Base-by-base conservation (phyloP, 2,113 vertebrate species). In the Antechinus flavipes region DNA sequence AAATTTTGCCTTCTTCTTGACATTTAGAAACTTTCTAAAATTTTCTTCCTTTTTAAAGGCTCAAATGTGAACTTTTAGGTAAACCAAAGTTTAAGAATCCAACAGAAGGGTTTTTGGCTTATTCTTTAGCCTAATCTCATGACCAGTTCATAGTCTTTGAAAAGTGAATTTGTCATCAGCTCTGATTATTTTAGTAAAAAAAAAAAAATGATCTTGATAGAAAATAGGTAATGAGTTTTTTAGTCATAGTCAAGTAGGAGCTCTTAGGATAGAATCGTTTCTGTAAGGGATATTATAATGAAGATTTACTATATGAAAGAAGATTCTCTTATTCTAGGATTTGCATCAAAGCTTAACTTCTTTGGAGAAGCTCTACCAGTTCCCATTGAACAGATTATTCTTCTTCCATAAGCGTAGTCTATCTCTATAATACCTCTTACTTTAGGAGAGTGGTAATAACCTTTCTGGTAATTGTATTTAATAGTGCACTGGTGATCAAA, bases 21-120 rank as follows among this genome's bases (percentile, higher is more conserved):
- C 94, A 96, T 94, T 76, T 68, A 91, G 54, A 54, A 96, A 91
- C 94, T 97, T 97, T 95, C 96, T 91, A 93, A 95, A 96, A 92
- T 49, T 46, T 95, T 91, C 95, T 95, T 95, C 90, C 94, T n/a
- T 76, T 47, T 93, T 25, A 91, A 91, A 94, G 95, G 93, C 56
- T 92, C 35, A 0, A 0, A 89, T 93, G 84, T 96, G n/a, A 95
- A 84, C n/a, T 91, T 10, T 58, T 96, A 97, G 97, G 96, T 95
- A 61, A 95, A 95, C 61, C 49, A 84, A 93, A 94, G 61, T 95
- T 98, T 98, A 96, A 94, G 97, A 97, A 96, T 97, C 91, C 53
- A 35, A 94, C 84, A 92, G 89, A 92, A 97, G 54, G 90, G 53
- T 89, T 96, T 96, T 93, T 94, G 11, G 93, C 84, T 96, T 93